Conservation (phyloP, 2,797 vertebrate species). For the Typhlichthys subterraneus region DNA sequence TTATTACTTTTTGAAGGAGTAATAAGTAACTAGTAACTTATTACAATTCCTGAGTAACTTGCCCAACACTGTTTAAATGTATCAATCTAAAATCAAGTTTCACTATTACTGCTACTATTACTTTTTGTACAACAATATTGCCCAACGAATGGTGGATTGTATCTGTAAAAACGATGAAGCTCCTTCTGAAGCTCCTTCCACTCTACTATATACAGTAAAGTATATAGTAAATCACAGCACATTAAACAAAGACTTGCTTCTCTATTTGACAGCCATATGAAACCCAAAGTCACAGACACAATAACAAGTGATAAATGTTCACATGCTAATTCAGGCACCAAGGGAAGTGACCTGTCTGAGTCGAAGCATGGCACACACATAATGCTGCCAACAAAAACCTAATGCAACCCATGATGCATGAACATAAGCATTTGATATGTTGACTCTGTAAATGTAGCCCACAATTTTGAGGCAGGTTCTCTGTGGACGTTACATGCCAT, state of each 20-base stretch:
- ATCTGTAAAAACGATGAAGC: not conserved
- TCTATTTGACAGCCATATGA: conserved; percentile 42
- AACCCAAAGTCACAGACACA: conserved; percentile 55
- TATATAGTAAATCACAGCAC: conserved; percentile 33
- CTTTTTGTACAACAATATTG: no score
- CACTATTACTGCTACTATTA: no score
- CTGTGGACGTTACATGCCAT: no score
- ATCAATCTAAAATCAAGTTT: no score
- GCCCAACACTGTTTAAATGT: no score
- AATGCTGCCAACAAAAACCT: conserved; percentile 52
- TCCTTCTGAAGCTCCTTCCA: not conserved
- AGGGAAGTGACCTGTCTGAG: conserved; percentile 37
- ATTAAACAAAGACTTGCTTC: conserved; percentile 41
- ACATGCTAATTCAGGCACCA: conserved; percentile 54
- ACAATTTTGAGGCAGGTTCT: no score
- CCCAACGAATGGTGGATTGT: not conserved
- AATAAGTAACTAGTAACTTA: no score
- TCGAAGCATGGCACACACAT: conserved; percentile 39
- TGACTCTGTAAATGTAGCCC: no score
- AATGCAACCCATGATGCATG: no score
- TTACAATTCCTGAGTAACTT: no score
- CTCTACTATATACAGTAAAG: conserved; percentile 27
- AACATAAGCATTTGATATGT: no score
- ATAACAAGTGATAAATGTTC: conserved; percentile 63
- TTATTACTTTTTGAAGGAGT: no score